Percentiles rank a stretch among this genome's conserved stretches.
Conservation (phyloP, 2,113 vertebrate genomes). For the Myrmecobius fasciatus region DNA sequence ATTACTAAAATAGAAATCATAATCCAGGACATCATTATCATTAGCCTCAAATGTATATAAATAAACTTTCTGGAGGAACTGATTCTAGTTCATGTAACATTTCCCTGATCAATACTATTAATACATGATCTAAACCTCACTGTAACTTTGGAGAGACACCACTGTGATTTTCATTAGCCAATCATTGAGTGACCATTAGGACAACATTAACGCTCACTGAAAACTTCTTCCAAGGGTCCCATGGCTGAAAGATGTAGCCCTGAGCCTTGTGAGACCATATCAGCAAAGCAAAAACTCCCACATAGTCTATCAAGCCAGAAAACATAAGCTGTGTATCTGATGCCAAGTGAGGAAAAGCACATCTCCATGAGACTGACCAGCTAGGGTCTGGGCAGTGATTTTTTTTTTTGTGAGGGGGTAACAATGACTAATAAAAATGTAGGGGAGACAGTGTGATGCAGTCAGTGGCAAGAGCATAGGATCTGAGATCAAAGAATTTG, state of each 20-base stretch:
- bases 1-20: constrained; percentile 74
- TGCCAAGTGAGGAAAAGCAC: not conserved
- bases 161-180: not conserved
- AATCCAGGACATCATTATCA: constrained; percentile 69
- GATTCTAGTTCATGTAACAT: not conserved
- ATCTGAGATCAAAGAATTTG: not conserved
- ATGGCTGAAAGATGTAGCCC: not conserved
- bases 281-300: not conserved
- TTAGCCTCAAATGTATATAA: constrained; percentile 72
- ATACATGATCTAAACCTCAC: not conserved
- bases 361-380: not conserved
- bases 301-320: not conserved
- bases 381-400: not conserved
- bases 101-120: not conserved
- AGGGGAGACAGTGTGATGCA: not conserved
- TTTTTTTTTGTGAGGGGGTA: not conserved
- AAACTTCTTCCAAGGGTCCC: not conserved
- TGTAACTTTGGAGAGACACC: not conserved
- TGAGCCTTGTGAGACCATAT: not conserved
- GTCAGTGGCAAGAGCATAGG: not conserved
- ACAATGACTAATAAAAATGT: not conserved
- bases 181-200: not conserved
- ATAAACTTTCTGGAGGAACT: not conserved
- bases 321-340: not conserved
- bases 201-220: not conserved